Evolutionary conservation across 2,888 invertebrate genomes (phyloP).

Genomic region (Pristionchus exspectatus): DNA sequence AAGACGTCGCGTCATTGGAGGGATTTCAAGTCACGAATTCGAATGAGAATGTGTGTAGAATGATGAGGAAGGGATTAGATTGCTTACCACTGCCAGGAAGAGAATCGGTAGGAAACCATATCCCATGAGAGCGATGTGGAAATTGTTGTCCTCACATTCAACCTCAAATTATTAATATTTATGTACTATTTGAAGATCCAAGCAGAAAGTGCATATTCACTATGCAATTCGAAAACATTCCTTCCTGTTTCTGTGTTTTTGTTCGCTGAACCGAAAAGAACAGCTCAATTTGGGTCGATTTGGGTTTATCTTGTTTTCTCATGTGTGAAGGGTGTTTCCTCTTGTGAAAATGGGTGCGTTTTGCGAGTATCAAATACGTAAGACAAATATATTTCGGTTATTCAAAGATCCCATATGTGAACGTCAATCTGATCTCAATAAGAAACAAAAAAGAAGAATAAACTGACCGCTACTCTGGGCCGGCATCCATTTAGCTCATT

Average conservation of each 20-base stretch:
- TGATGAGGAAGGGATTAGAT: not conserved
- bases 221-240: too few relatives aligned
- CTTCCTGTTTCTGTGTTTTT: too few relatives aligned
- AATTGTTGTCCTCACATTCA: slow-evolving; percentile 2
- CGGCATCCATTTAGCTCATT: not conserved
- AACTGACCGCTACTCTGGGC: not conserved
- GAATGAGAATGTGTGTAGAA: too few relatives aligned
- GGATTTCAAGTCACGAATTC: not conserved
- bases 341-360: too few relatives aligned
- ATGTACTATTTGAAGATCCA: not conserved
- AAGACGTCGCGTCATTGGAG: not conserved
- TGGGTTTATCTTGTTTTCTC: too few relatives aligned
- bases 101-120: slow-evolving; percentile 74
- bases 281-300: too few relatives aligned
- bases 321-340: too few relatives aligned
- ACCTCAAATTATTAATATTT: not conserved
- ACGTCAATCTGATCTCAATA: not conserved
- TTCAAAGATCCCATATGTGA: too few relatives aligned
- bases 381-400: too few relatives aligned
- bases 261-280: too few relatives aligned
- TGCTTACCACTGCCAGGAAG: slow-evolving; percentile 65
- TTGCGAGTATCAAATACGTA: too few relatives aligned
- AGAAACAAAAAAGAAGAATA: not conserved
- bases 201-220: too few relatives aligned
- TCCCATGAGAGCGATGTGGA: slow-evolving; percentile 64